Evolutionary conservation across 1,140 invertebrate species (phyloP), one percentile per base, ranked within the genome.

Genomic region (Colletes gigas): DNA sequence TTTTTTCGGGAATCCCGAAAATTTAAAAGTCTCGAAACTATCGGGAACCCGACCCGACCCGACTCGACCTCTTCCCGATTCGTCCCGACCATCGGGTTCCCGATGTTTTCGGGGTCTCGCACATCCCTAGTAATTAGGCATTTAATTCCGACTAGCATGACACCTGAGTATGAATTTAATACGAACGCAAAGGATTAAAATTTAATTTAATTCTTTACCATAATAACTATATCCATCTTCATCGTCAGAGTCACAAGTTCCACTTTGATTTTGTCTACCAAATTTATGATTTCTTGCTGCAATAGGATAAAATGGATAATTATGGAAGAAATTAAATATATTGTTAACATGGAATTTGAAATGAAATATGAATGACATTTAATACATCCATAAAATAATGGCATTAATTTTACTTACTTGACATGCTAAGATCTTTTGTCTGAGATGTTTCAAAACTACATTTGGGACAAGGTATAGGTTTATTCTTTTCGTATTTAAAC

Each of bases 401-500:
- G 0, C 41, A 67, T 54, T 63, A 44, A 17, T 50, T 39, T 65
- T 76, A 94, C 95, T 95, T 94, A 98, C 97, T 98, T 52, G 98
- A 99, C 96, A 99, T 98, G 94, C 97, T 97, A 84, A 99, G 95
- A 93, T 99, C 98, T 91, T 98, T 98, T 3, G 98, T 99, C 90
- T 98, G 96, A 0, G 97, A 96, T 14, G 98, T 98, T 63, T 98
- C 96, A 93, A 96, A 98, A 67, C 96, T 95, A 94, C 98, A 99
- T 93, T 99, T 98, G 14, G 98, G 98, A 91, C 98, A 99, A 52
- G 98, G 98, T 89, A 98, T 96, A 12, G 96, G 92, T 88, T 97
- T 97, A 87, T 97, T 97, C 89, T 98, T 98, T 19, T 97, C 96
- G 93, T 98, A 98, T 91, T 98, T 98, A 90, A 98, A 97, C 39